Evolutionary conservation across 1,140 invertebrate species (phyloP), one percentile per base, ranked within the genome.

Genomic region (Leptestheria dahalacensis): DNA sequence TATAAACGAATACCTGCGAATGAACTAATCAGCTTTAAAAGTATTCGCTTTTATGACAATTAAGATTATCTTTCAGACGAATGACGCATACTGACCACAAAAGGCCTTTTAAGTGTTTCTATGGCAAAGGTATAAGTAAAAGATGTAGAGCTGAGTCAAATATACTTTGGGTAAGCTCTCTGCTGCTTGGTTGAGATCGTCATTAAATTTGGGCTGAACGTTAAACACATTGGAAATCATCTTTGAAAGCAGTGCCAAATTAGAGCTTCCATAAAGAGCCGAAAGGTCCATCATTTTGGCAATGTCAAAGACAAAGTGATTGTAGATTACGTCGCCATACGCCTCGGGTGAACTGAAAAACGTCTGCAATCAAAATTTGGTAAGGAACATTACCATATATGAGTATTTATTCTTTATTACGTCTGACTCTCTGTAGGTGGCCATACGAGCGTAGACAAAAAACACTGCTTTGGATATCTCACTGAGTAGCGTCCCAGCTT

Each of bases 241-340:
- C 66, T 79, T 77, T 0, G 71, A 64, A 9, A 88, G 70, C 50
- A 84, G 69, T 33, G 73, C 68, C 3, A 67, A 63, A 67, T 89
- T 88, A 48, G 79, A 77, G 60, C 77, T 73, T 2, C 84, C 85
- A 68, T 86, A 88, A 3, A 85, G 70, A 53, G 83, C 77, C 69
- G 84, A 82, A 1, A 90, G 66, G 68, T 91, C 87, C 68, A 86
- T 80, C 61, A 91, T 72, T 64, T 88, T 81, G 15, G 88, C 86
- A 61, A 90, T 75, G 20, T 88, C 86, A 67, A 90, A 83, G 61
- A 91, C 74, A 70, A 81, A 88, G 64, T 88, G 84, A 26, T 86
- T 75, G 69, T 89, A 90, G 46, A 90, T 67, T 49, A 88, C 66
- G n/a, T 81, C 74, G 3, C 78, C 79, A 72, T 85, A 80, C 52